Base-by-base conservation (phyloP, 1,140 invertebrate species). In the Lepidurus couesii region DNA sequence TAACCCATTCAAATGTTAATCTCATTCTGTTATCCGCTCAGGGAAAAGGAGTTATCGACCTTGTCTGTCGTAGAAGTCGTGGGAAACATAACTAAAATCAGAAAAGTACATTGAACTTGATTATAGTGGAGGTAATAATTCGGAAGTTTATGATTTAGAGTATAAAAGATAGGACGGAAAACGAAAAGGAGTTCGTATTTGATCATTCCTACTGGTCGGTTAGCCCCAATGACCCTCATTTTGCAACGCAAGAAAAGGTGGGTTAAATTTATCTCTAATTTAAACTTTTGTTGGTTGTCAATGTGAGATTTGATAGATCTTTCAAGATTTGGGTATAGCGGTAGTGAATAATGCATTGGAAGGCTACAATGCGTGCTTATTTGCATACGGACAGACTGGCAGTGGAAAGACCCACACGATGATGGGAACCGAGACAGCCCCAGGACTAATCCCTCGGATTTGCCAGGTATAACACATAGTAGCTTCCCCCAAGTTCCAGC, bases 401-500 rank as follows among this genome's bases (percentile, higher is more conserved):
- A 96, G 94, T 83, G 97, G 97, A 42, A 98, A 99, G 87, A 97
- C 95, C 0, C 98, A 95, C 84, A 98, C 96, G 0, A 98, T 99
- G 96, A 98, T 98, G 96, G 97, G 97, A 42, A 92, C 92, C 0
- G 86, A 82, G 47, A 86, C 75, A 76, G 77, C 81, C 83, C 91
- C 91, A 83, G 94, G 95, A 4, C 85, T 96, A 42, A 96, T 96
- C 84, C 95, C 95, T 0, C 89, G 93, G 79, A 96, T 96, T 81
- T 95, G 93, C 83, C 89, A 93, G 81, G 91, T 83, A 79, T 76
- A 80, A 78, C 83, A 88, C 81, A 65, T 65, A 65, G 26, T 34
- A 34, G 34, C 34, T 34, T 34, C 34, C 34, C 34, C 34, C 2
- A 26, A 34, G 34, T 34, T 34, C 34, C 3, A 34, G 34, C 34